phyloP scores from a whole-genome alignment of 2,797 vertebrate genomes.

The Hemitrygon akajei region DNA sequence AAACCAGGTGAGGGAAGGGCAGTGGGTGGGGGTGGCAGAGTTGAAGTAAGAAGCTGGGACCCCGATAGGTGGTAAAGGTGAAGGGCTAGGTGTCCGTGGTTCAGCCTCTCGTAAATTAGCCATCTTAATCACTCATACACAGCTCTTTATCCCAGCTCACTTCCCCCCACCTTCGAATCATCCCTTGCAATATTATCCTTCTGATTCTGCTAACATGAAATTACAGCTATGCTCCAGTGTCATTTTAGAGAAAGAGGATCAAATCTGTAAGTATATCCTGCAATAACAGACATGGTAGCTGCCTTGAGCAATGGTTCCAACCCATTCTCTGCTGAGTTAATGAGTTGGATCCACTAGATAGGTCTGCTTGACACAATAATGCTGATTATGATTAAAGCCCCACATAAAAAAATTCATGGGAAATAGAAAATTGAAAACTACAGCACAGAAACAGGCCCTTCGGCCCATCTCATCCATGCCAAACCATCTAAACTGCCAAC shows the following conservation, averaged over 20 bases:
- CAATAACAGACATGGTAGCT: neutral
- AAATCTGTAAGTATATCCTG: neutral
- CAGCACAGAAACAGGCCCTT: too few species aligned
- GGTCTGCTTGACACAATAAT: too few species aligned
- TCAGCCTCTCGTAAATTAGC: neutral
- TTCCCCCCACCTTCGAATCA: neutral
- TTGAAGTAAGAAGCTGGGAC: too few species aligned
- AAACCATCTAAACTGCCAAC: too few species aligned
- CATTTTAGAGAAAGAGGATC: neutral
- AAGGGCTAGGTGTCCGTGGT: neutral
- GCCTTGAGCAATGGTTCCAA: neutral
- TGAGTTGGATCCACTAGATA: neutral
- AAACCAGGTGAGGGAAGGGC: too few species aligned
- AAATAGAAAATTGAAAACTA: too few species aligned
- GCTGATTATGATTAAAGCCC: neutral
- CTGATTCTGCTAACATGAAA: neutral
- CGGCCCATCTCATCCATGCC: too few species aligned
- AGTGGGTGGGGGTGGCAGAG: too few species aligned
- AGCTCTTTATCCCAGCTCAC: too few species aligned
- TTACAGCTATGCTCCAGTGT: neutral
- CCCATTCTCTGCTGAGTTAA: neutral
- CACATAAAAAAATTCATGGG: neutral
- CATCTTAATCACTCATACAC: neutral
- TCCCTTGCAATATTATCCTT: neutral
- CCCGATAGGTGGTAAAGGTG: too few species aligned